Percentiles rank a stretch among this genome's conserved stretches.
Conservation (phyloP, 2,113 vertebrate genomes). For the Strix aluco region DNA sequence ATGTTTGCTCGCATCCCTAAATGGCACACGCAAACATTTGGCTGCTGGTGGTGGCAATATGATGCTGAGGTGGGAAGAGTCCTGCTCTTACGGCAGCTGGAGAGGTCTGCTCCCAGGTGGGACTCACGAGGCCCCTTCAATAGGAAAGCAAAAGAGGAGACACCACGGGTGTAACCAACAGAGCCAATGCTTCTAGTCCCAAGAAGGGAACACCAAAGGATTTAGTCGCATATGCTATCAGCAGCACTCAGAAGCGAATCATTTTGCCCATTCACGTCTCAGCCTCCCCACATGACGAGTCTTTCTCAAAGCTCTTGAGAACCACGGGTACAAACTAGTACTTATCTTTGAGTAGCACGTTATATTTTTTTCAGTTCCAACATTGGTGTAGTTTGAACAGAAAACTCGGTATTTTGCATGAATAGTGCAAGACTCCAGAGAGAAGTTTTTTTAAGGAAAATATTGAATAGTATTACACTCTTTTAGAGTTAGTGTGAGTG, state of each 20-base stretch:
- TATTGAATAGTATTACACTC: too few relatives aligned
- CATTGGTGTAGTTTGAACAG: background rate
- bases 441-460: background rate
- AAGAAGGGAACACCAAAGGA: background rate
- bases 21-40: background rate
- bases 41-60: background rate
- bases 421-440: background rate
- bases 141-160: background rate
- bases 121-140: background rate
- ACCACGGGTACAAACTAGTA: background rate
- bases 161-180: background rate
- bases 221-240: fast-evolving
- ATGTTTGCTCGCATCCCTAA: background rate
- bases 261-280: background rate
- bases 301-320: background rate
- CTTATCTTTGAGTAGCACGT: background rate
- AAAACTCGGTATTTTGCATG: background rate
- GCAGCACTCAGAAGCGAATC: too few relatives aligned
- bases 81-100: background rate
- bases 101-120: background rate
- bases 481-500: background rate
- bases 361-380: background rate
- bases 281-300: background rate
- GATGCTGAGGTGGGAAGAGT: background rate
- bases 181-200: background rate